phyloP scores from a whole-genome alignment of 2,113 vertebrate species.

The Hystrix brachyura region DNA sequence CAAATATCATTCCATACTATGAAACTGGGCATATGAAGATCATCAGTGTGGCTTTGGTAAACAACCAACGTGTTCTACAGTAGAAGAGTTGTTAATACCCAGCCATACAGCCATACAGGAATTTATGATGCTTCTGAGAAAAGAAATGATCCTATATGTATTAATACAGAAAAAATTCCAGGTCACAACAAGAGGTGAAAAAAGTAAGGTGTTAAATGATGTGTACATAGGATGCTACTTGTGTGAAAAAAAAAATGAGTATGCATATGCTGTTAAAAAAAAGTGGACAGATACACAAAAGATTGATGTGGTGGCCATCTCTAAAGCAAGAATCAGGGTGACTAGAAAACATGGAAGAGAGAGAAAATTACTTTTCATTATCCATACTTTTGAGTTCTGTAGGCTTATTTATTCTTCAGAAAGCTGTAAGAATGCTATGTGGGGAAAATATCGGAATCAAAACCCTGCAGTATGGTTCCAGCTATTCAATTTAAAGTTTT shows the following conservation, averaged over 20 bases:
- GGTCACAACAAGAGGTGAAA: not conserved
- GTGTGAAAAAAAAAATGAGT: not conserved
- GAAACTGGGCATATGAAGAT: not conserved
- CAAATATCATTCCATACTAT: not conserved
- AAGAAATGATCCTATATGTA: not conserved
- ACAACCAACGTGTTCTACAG: not conserved
- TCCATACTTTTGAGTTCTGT: not conserved
- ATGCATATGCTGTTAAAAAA: not conserved
- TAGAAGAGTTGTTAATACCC: not conserved
- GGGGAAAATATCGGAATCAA: not conserved
- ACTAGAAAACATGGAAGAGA: not conserved
- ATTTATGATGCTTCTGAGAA: not conserved
- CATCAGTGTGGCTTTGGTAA: not conserved
- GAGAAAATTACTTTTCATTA: not conserved
- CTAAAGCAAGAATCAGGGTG: not conserved
- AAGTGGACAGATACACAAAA: not conserved
- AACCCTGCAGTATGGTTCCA: not conserved
- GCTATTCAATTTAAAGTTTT: not conserved
- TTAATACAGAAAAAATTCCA: not conserved
- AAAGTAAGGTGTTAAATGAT: not conserved
- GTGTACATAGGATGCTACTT: not conserved
- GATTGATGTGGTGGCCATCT: not conserved
- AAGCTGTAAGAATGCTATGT: not conserved
- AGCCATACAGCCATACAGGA: not conserved
- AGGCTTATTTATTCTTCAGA: slow-evolving; percentile 28